These are phyloP conservation scores for Dendrocincla fuliginosa DNA, from an alignment of 2,797 vertebrate genomes.

Conservation along the genomic window DNA sequence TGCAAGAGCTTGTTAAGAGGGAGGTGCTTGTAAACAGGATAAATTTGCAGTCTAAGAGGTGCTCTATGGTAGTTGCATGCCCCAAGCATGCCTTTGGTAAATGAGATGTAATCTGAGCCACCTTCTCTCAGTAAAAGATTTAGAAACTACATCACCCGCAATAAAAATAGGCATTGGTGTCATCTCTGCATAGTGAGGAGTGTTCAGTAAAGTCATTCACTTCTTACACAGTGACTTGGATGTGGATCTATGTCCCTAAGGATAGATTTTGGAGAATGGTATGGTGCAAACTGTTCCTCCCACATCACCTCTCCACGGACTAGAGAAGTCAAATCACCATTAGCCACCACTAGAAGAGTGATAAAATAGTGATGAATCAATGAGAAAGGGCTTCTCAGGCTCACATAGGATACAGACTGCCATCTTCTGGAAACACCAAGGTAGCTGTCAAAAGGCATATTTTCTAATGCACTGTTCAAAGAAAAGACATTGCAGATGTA, in stretches of 20 bases:
- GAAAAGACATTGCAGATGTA: neutral
- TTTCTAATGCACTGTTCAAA: neutral
- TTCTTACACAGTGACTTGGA: neutral
- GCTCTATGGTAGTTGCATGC: neutral
- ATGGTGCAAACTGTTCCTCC: neutral
- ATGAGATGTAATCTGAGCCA: fast-evolving
- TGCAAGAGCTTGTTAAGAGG: neutral
- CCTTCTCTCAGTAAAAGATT: neutral
- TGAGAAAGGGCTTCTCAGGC: neutral
- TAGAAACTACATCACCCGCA: neutral
- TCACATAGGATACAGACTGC: neutral
- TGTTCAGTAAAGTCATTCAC: neutral
- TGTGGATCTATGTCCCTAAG: neutral
- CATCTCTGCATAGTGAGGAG: neutral
- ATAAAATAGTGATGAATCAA: neutral
- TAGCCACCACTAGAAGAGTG: neutral
- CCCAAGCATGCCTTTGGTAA: neutral
- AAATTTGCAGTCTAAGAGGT: neutral
- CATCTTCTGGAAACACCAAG: constrained; percentile 30
- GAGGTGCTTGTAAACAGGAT: neutral
- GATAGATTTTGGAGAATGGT: neutral
- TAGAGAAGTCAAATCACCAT: neutral
- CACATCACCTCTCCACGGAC: neutral
- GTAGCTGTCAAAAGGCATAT: neutral
- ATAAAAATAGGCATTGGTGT: neutral